A percentile compares a stretch with the other conserved stretches of the same genome.
These are phyloP conservation scores for Cyprinodon variegatus DNA, from an alignment of 2,113 vertebrate species.

Conservation along the genomic window DNA sequence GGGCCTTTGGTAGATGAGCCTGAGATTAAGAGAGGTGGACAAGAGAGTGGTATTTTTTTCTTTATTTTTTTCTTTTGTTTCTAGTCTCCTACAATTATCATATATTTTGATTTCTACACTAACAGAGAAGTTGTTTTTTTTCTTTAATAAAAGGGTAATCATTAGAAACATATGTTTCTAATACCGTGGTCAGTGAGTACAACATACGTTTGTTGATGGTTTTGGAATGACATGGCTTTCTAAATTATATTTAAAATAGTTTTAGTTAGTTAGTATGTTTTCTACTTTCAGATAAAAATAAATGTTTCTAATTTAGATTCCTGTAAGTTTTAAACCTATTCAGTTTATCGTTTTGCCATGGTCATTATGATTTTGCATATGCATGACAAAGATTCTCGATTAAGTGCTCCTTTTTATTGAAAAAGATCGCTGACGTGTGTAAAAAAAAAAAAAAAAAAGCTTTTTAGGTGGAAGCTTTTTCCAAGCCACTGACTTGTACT, in stretches of 20 bases:
- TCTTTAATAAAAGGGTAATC: too few species aligned
- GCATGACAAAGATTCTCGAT: constrained; percentile 17
- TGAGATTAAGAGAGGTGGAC: too few species aligned
- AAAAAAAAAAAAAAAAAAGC: constrained; percentile 37
- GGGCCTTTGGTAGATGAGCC: too few species aligned
- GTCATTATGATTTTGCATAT: constrained; percentile 12
- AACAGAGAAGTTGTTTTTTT: too few species aligned
- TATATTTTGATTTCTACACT: too few species aligned
- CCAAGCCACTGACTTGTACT: constrained; percentile 43
- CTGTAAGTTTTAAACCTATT: constrained; percentile 4
- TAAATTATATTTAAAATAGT: not conserved
- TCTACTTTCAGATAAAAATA: not conserved
- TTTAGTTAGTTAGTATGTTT: not conserved
- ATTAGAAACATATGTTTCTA: too few species aligned
- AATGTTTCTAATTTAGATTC: constrained; percentile 5
- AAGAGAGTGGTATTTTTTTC: too few species aligned
- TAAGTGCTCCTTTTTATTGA: constrained; percentile 21
- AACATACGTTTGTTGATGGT: not conserved
- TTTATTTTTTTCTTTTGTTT: too few species aligned
- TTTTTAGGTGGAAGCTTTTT: constrained; percentile 53
- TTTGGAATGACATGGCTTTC: not conserved
- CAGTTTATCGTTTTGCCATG: not conserved
- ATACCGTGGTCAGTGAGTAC: too few species aligned
- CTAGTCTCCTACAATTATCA: too few species aligned
- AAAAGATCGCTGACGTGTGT: constrained; percentile 21